phyloP scores from a whole-genome alignment of 2,797 vertebrate genomes.

The Enteromius argenteus region DNA sequence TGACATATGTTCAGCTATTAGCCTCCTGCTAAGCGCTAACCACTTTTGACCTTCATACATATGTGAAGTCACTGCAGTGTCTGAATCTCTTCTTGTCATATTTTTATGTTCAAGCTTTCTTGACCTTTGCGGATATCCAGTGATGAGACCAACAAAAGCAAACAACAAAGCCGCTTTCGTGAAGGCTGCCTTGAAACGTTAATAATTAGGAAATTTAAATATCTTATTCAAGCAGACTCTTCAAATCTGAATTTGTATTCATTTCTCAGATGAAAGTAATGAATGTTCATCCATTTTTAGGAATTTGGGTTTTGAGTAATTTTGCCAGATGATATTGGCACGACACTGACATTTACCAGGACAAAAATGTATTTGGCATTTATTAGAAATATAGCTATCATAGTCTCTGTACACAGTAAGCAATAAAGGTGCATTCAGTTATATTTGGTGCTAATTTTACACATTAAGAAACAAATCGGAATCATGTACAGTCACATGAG shows the following conservation, averaged over 20 bases:
- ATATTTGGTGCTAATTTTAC: neutral
- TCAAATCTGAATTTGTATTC: neutral
- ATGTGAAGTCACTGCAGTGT: slow-evolving; percentile 39
- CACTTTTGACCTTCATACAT: slow-evolving; percentile 55
- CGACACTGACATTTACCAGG: slow-evolving; percentile 11
- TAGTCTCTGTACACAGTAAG: neutral
- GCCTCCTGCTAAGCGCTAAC: slow-evolving; percentile 52
- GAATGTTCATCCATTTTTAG: slow-evolving; percentile 5
- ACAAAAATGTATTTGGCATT: slow-evolving; percentile 12
- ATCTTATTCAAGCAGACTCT: slow-evolving; percentile 12
- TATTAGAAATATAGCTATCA: neutral
- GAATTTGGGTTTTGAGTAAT: slow-evolving; percentile 1
- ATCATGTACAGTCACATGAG: neutral
- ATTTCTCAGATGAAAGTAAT: slow-evolving; percentile 6
- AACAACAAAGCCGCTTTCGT: neutral
- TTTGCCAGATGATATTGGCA: neutral
- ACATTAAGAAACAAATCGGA: neutral
- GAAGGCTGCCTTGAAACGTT: neutral
- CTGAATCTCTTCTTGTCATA: neutral
- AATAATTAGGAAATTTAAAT: neutral
- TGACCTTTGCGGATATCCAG: slow-evolving; percentile 7
- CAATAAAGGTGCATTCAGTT: neutral
- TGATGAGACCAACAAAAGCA: neutral
- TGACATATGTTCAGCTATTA: slow-evolving; percentile 58
- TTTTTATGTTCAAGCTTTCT: slow-evolving; percentile 9